Evolutionary conservation across 2,888 invertebrate genomes (phyloP).

Genomic region (Pocota personata): DNA sequence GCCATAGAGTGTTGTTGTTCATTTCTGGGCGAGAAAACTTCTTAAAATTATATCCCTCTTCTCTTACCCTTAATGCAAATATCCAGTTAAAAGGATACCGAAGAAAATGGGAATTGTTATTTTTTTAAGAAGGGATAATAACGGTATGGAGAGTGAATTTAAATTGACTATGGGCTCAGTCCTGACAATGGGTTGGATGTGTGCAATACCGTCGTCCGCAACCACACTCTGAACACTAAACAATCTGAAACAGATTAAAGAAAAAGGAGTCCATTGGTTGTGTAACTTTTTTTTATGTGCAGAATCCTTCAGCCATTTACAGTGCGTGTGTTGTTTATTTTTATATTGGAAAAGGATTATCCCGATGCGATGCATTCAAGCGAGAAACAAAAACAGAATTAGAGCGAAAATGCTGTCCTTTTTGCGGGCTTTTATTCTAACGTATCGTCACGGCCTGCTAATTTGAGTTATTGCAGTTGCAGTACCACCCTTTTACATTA

Average conservation of each 20-base stretch:
- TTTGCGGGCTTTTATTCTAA: neutral
- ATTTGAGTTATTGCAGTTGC: neutral
- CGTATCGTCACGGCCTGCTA: neutral
- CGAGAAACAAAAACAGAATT: constrained; percentile 49
- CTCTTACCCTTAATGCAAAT: constrained; percentile 52
- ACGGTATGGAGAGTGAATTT: constrained; percentile 68
- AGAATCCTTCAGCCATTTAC: neutral
- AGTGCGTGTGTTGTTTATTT: constrained; percentile 39
- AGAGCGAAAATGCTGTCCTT: constrained; percentile 44
- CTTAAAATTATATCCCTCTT: constrained; percentile 56
- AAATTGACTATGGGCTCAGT: constrained; percentile 59
- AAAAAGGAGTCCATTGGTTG: neutral
- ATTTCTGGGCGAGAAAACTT: constrained; percentile 56
- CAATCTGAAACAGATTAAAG: constrained; percentile 33
- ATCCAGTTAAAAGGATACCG: constrained; percentile 69
- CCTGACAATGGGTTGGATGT: constrained; percentile 1
- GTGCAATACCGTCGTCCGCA: neutral
- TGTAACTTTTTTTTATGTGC: neutral
- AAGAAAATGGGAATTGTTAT: constrained; percentile 48
- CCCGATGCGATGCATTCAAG: constrained; percentile 22
- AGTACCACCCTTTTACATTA: neutral
- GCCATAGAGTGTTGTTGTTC: constrained; percentile 46
- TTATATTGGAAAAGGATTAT: constrained; percentile 61
- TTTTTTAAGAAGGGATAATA: constrained; percentile 72
- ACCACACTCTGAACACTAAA: constrained; percentile 34